A percentile compares a stretch with the other conserved stretches of the same genome.
phyloP scores from a whole-genome alignment of 2,888 invertebrate genomes.

The Spodoptera picta region DNA sequence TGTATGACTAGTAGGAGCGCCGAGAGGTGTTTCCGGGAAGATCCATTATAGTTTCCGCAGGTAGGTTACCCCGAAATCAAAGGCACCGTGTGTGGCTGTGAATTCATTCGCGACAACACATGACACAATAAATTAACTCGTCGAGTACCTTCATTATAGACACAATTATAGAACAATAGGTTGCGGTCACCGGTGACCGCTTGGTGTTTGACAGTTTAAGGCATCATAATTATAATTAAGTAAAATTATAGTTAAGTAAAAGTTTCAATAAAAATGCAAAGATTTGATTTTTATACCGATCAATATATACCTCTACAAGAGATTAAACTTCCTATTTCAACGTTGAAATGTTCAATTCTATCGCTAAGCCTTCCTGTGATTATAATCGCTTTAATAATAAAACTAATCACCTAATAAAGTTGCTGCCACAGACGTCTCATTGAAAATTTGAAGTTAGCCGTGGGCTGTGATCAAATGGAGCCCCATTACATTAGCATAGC shows the following conservation, averaged over 20 bases:
- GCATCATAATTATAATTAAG: too few relatives aligned
- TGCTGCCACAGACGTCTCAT: constrained; percentile 80
- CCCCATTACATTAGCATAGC: constrained; percentile 87
- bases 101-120: constrained; percentile 10
- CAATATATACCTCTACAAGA: constrained; percentile 30
- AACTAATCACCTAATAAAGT: constrained; percentile 77
- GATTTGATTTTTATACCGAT: constrained; percentile 40
- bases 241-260: too few relatives aligned
- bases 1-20: constrained; percentile 30
- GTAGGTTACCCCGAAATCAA: constrained; percentile 42
- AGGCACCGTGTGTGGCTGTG: constrained; percentile 36
- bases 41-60: constrained; percentile 54
- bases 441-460: constrained; percentile 84
- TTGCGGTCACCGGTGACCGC: too few relatives aligned
- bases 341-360: constrained; percentile 29
- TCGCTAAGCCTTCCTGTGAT: constrained; percentile 33
- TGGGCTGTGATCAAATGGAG: constrained; percentile 85
- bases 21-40: constrained; percentile 65
- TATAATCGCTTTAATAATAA: constrained; percentile 58
- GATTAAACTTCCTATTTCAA: constrained; percentile 43
- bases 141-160: too few relatives aligned
- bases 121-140: too few relatives aligned
- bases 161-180: too few relatives aligned
- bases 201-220: too few relatives aligned
- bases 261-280: constrained; percentile 3